Percentiles rank a stretch among this genome's conserved stretches.
Conservation (phyloP, 1,140 invertebrate species). For the Pteromalus puparum region DNA sequence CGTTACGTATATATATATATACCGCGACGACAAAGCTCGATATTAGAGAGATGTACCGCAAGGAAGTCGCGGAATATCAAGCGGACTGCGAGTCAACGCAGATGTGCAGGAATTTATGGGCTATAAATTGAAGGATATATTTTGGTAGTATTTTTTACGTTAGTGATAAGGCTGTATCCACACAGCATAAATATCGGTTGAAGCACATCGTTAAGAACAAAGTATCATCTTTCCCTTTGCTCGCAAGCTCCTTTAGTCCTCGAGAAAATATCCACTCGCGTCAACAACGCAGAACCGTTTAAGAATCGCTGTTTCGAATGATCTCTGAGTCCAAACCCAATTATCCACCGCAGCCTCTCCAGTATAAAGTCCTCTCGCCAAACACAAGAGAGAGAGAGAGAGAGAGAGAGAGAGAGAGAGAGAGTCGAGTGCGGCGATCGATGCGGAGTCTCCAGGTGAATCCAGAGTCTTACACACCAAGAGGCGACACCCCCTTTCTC, state of each 20-base stretch:
- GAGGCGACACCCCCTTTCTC: not conserved
- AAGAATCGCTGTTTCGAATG: too few species aligned
- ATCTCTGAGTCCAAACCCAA: too few species aligned
- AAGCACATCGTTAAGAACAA: not conserved
- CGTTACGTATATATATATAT: not conserved
- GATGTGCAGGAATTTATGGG: not conserved
- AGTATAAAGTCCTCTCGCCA: too few species aligned
- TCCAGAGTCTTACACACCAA: not conserved
- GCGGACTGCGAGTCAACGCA: not conserved
- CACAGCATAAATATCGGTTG: not conserved
- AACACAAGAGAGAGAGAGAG: too few species aligned
- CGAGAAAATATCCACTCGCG: too few species aligned
- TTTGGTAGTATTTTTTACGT: not conserved
- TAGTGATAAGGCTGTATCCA: too few species aligned
- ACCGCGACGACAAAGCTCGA: not conserved
- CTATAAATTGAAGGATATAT: not conserved
- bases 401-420: too few species aligned
- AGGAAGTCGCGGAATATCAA: not conserved
- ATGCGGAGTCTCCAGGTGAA: not conserved
- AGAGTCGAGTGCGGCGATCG: not conserved
- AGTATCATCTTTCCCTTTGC: not conserved
- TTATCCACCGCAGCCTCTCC: too few species aligned
- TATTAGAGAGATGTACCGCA: slow-evolving; percentile 3
- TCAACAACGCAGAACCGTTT: too few species aligned
- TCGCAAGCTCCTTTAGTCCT: too few species aligned